Evolutionary conservation across 2,113 vertebrate genomes (phyloP).

Genomic region (Pelodiscus sinensis): DNA sequence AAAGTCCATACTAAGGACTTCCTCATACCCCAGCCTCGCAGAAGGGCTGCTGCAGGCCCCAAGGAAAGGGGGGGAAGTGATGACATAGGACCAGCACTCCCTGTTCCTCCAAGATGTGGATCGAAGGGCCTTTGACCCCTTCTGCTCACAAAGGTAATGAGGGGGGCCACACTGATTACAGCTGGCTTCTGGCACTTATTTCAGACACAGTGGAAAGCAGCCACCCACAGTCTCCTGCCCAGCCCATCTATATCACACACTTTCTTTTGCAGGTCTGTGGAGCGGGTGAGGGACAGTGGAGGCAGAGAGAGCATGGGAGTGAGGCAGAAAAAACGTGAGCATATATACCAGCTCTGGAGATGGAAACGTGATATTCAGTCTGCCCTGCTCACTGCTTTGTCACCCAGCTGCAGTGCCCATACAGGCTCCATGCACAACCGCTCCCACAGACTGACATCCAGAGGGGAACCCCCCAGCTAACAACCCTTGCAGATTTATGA

Average conservation of each 20-base stretch:
- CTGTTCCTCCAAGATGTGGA: background rate
- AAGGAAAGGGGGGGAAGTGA: background rate
- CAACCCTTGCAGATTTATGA: background rate
- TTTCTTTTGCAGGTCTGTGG: background rate
- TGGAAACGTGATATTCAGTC: background rate
- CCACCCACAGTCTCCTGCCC: background rate
- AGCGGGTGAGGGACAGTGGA: background rate
- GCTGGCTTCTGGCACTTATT: background rate
- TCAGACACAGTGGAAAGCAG: background rate
- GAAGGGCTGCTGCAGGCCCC: background rate
- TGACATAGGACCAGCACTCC: no score
- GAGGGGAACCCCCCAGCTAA: background rate
- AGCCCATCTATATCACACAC: background rate
- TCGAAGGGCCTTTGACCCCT: background rate
- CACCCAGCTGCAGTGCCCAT: background rate
- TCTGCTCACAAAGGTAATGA: background rate
- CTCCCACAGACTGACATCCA: background rate
- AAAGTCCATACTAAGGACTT: background rate
- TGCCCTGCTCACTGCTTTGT: background rate
- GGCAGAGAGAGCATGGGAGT: background rate
- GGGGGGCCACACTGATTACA: background rate
- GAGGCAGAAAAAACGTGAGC: background rate
- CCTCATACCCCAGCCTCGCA: background rate
- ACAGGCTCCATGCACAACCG: background rate
- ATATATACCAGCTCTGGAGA: background rate